Base-by-base conservation (phyloP, 2,888 invertebrate genomes). In the Agrochola litura region DNA sequence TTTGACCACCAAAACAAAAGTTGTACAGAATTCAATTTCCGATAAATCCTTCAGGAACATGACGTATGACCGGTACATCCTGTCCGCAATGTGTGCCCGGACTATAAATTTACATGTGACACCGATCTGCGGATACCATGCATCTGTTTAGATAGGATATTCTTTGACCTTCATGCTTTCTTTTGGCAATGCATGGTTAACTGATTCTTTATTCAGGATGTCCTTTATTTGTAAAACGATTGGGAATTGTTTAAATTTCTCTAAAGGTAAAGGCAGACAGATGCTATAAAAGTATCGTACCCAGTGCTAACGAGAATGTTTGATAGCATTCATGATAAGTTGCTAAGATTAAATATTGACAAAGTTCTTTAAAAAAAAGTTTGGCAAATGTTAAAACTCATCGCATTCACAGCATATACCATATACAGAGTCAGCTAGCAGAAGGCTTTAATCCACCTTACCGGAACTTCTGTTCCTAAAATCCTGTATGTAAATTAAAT, bases 1-100 rank as follows among this genome's bases (percentile, higher is more conserved):
- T 37, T 60, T 16, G 16, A n/a, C 41, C n/a, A n/a, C 46, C 19
- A 9, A 82, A 77, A 8, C 37, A 43, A 52, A 19, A 46, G 56
- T 49, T 56, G 60, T 70, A 8, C 61, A 63, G 37, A 81, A 85
- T 84, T 84, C 78, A 87, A 88, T 88, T 83, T 81, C 58, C 77
- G 58, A 86, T 86, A 88, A 87, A 89, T 88, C 78, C 12, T 78
- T 67, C 70, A n/a, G 30, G 46, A 56, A 43, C 46, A n/a, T 79
- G 74, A 79, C 69, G 22, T 72, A 80, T 71, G 73, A 52, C 63
- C 54, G 61, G 41, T 46, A 49, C 52, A 77, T 83, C 86, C 83
- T 85, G 73, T 37, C 46, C 67, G 12, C 67, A 41, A 61, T 60
- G n/a, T 80, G 67, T 16, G 43, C 4, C 54, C 54, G 37, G 6